A percentile compares a stretch with the other conserved stretches of the same genome.
phyloP scores from a whole-genome alignment of 2,888 invertebrate species.

The Xylocampa areola region DNA sequence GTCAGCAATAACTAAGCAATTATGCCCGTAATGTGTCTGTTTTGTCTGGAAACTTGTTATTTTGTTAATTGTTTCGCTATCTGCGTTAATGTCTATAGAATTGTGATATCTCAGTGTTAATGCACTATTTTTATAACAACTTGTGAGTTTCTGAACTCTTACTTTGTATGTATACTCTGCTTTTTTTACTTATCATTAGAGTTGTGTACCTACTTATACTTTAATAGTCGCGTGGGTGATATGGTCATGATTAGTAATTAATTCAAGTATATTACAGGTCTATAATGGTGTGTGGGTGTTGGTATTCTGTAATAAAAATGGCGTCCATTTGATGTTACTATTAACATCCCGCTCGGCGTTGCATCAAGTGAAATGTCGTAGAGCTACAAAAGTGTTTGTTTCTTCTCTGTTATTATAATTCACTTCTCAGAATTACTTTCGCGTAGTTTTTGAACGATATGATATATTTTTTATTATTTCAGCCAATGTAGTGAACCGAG shows the following conservation, averaged over 20 bases:
- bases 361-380: slow-evolving; percentile 72
- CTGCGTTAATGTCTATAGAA: slow-evolving; percentile 53
- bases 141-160: slow-evolving; percentile 57
- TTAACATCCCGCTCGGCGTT: slow-evolving; percentile 72
- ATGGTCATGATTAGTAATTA: slow-evolving; percentile 76
- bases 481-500: not conserved
- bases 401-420: slow-evolving; percentile 26
- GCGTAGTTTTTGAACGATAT: too few relatives aligned
- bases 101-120: slow-evolving; percentile 54
- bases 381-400: slow-evolving; percentile 57
- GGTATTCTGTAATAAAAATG: slow-evolving; percentile 83
- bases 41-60: slow-evolving; percentile 67
- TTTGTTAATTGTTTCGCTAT: slow-evolving; percentile 65
- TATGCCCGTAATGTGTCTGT: slow-evolving; percentile 58
- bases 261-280: slow-evolving; percentile 76
- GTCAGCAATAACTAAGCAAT: slow-evolving; percentile 50
- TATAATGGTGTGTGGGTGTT: slow-evolving; percentile 72
- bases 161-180: slow-evolving; percentile 48
- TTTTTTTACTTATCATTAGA: slow-evolving; percentile 45
- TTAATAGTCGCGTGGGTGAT: slow-evolving; percentile 68
- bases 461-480: too few relatives aligned
- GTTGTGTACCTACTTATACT: slow-evolving; percentile 50
- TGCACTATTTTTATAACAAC: slow-evolving; percentile 61
- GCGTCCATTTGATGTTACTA: slow-evolving; percentile 76
- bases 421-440: too few relatives aligned